Percentiles rank a stretch among this genome's conserved stretches.
Conservation (phyloP, 2,888 invertebrate genomes). For the Uropetala carovei region DNA sequence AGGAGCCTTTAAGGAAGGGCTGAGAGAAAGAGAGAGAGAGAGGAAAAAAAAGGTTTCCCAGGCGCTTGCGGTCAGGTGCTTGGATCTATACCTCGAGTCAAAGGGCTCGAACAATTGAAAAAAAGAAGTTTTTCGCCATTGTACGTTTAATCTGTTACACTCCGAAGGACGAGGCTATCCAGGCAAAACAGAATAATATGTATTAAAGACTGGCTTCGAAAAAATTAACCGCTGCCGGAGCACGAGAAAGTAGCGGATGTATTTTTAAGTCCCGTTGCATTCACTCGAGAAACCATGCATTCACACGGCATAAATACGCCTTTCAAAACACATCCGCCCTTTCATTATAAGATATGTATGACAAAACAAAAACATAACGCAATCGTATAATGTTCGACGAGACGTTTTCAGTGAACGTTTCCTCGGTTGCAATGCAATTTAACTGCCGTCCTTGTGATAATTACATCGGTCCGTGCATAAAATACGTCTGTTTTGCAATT, state of each 20-base stretch:
- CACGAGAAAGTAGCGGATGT: background rate
- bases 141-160: background rate
- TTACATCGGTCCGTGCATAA: no score
- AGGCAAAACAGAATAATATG: background rate
- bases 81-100: background rate
- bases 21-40: conserved; percentile 9
- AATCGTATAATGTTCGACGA: background rate
- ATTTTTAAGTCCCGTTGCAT: background rate
- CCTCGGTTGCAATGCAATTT: background rate
- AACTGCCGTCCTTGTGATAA: no score
- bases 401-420: background rate
- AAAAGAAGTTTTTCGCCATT: conserved; percentile 18
- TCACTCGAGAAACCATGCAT: background rate
- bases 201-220: background rate
- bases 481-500: no score
- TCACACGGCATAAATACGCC: background rate
- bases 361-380: background rate
- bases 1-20: conserved; percentile 8
- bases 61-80: conserved; percentile 34
- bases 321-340: background rate
- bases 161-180: background rate
- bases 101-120: background rate
- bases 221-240: background rate
- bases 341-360: background rate
- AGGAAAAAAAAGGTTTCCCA: conserved; percentile 35